These are phyloP conservation scores for Vipera latastei DNA, from an alignment of 2,797 vertebrate genomes.

Conservation along the genomic window DNA sequence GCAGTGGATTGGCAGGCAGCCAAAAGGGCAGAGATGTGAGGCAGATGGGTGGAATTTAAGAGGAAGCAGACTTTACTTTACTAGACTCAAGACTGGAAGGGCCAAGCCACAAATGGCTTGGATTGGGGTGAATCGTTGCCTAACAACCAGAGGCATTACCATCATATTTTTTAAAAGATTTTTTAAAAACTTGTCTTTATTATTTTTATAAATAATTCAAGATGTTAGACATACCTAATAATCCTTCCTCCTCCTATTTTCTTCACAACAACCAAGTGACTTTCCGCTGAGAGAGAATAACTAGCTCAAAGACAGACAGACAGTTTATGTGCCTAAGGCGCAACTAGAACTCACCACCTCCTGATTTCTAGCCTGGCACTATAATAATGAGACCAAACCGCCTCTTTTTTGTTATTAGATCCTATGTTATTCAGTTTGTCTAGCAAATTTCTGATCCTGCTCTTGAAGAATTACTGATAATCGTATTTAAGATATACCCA, in stretches of 20 bases:
- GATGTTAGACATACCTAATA: too few relatives aligned
- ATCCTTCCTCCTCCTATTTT: too few relatives aligned
- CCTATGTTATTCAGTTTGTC: background rate
- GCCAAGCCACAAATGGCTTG: background rate
- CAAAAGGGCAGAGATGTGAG: background rate
- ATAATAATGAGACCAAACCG: background rate
- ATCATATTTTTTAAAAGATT: too few relatives aligned
- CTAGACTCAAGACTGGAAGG: background rate
- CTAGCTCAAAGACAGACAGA: background rate
- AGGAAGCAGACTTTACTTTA: background rate
- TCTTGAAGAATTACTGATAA: background rate
- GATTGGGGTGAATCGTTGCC: background rate
- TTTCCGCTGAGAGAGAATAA: background rate
- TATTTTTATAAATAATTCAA: too few relatives aligned
- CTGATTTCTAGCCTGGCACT: background rate
- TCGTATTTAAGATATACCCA: background rate
- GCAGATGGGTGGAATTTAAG: background rate
- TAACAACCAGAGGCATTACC: background rate
- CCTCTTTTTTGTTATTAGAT: background rate
- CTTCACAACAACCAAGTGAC: too few relatives aligned
- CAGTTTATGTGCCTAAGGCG: background rate
- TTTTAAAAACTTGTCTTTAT: too few relatives aligned
- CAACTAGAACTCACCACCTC: background rate
- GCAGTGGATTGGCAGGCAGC: background rate
- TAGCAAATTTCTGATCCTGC: background rate